Conservation (phyloP, 1,140 invertebrate genomes). For the Drosophila pseudoananassae region DNA sequence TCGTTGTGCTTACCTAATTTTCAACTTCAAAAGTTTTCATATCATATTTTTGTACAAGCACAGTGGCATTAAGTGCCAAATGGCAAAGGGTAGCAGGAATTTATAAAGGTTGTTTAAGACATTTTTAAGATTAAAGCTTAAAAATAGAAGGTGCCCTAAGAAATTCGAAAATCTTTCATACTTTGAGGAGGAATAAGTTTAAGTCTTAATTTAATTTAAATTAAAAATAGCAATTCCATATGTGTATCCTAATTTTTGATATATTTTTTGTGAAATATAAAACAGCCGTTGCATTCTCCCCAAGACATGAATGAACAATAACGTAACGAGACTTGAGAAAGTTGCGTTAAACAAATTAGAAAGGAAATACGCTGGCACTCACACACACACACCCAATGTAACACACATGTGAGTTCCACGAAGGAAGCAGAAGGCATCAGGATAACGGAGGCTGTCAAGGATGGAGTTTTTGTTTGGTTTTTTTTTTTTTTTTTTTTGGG, state of each 20-base stretch:
- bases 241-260: neutral
- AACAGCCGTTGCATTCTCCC: slow-evolving; percentile 36
- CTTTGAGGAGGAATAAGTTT: too few species aligned
- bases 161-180: too few species aligned
- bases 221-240: too few species aligned
- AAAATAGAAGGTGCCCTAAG: neutral
- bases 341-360: slow-evolving; percentile 67
- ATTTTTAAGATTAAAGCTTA: too few species aligned
- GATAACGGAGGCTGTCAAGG: slow-evolving; percentile 36
- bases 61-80: slow-evolving; percentile 15
- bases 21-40: slow-evolving; percentile 35
- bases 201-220: too few species aligned
- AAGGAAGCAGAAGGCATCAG: slow-evolving; percentile 4
- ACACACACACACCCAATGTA: neutral
- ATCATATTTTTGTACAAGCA: slow-evolving; percentile 18
- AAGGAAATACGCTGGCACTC: slow-evolving; percentile 41
- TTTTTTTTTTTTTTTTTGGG: slow-evolving; percentile 32
- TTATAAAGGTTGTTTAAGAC: neutral
- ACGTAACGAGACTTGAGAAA: slow-evolving; percentile 49
- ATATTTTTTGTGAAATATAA: neutral
- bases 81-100: slow-evolving; percentile 1
- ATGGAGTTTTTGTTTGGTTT: slow-evolving; percentile 55
- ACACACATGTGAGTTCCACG: neutral
- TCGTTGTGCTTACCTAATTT: slow-evolving; percentile 35
- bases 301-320: slow-evolving; percentile 43